phyloP scores from a whole-genome alignment of 2,888 invertebrate genomes.

The Clitarchus hookeri region DNA sequence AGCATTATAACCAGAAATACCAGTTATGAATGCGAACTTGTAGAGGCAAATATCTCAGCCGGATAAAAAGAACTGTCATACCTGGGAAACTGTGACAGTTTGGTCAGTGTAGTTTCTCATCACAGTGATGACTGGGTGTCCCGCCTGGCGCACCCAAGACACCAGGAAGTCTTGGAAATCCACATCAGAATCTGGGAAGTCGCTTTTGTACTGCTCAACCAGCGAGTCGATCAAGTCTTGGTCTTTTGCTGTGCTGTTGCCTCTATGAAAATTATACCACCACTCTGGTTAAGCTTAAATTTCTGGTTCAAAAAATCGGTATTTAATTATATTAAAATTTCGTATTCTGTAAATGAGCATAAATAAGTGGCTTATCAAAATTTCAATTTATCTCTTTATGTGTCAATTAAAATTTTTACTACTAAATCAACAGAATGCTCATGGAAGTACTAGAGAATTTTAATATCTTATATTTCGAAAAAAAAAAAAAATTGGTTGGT shows the following conservation, averaged over 20 bases:
- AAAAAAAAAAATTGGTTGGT: no score
- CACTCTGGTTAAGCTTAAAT: background rate
- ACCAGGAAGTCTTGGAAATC: slow-evolving; percentile 1
- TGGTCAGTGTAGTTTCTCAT: background rate
- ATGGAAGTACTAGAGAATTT: no score
- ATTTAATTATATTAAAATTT: no score
- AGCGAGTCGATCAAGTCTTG: slow-evolving; percentile 50
- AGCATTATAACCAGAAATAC: background rate
- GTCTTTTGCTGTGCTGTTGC: slow-evolving; percentile 52
- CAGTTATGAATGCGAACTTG: no score
- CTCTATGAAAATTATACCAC: slow-evolving; percentile 43
- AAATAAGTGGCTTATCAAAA: no score
- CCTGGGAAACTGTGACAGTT: slow-evolving; percentile 11
- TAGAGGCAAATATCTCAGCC: no score
- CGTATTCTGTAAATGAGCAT: no score
- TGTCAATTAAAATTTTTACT: no score
- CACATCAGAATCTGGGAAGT: background rate
- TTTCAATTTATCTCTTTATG: no score
- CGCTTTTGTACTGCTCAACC: slow-evolving; percentile 40
- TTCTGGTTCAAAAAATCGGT: no score
- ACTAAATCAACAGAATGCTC: no score
- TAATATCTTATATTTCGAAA: no score
- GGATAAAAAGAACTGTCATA: background rate
- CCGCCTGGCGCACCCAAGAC: slow-evolving; percentile 3
- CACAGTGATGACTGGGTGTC: slow-evolving; percentile 11